Evolutionary conservation across 2,888 invertebrate species (phyloP), one percentile per base, ranked within the genome.

Genomic region (Chironomus tentans): DNA sequence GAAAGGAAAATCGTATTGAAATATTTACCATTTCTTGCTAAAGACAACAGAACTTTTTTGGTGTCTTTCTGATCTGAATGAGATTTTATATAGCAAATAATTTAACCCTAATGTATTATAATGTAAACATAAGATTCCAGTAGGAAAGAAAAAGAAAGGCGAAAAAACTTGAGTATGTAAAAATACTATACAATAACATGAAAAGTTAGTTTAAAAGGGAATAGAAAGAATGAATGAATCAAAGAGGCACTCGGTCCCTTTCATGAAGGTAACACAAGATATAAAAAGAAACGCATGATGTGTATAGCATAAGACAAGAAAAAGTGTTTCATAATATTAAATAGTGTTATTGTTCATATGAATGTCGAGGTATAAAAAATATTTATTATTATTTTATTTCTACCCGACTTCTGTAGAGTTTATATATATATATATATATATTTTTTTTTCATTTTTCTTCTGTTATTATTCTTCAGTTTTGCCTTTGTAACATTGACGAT

Each of bases 261-360:
- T 65, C 65, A 22, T 22, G 22, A 24, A 65, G 12, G 24, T 13
- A 65, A 24, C 65, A 65, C 65, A 65, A 65, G 22, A 65, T 13
- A 65, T 21, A 65, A 24, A 65, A 24, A 24, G 65, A 13, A 68
- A 68, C 65, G 65, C 65, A 65, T 65, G 24, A 18, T 56, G 18
- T 56, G 18, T 18, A 56, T 18, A 56, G n/a, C 18, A 56, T 15
- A 24, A 50, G 50, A 72, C 38, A 72, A 72, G 72, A 62, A 74
- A 68, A 62, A 74, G 74, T 61, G 74, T 74, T 74, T 74, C 74
- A 74, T 74, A 74, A 74, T 74, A 74, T 74, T 74, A 74, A 74
- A 74, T 74, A 74, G 74, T 74, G 74, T 74, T 74, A 74, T 74
- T 74, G 74, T 74, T 74, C 74, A 74, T 74, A 74, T 68, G 68